A percentile compares a stretch with the other conserved stretches of the same genome.
Evolutionary conservation across 2,797 vertebrate species (phyloP).

Genomic region (Acridotheres tristis): DNA sequence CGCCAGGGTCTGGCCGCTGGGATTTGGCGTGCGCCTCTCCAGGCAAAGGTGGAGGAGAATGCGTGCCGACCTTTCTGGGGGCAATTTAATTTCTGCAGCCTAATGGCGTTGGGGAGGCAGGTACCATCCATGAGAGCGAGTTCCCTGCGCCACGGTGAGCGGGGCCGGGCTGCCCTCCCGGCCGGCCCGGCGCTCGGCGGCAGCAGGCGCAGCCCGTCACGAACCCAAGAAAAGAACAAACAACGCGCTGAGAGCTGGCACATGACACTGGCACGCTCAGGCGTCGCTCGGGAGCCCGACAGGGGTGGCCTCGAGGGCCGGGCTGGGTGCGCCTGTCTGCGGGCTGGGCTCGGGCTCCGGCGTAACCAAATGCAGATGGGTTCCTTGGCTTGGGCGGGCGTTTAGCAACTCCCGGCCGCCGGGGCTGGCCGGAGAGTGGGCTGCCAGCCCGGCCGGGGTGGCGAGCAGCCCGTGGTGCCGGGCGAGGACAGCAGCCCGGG

Average conservation of each 20-base stretch:
- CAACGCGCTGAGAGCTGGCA: background rate
- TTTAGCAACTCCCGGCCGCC: background rate
- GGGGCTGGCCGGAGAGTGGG: background rate
- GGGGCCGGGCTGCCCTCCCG: background rate
- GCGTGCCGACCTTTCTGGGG: conserved; percentile 42
- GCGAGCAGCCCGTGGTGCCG: background rate
- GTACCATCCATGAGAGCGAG: conserved; percentile 50
- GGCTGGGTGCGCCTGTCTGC: background rate
- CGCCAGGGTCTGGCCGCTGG: background rate
- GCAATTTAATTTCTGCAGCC: conserved; percentile 58
- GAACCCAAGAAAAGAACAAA: accelerated
- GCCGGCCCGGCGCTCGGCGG: background rate
- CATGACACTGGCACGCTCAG: background rate
- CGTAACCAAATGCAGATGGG: background rate
- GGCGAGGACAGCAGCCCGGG: background rate
- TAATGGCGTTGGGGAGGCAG: conserved; percentile 41
- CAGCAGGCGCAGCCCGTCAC: accelerated
- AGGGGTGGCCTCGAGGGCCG: background rate
- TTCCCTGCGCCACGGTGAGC: background rate
- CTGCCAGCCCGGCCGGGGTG: background rate
- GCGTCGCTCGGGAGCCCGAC: background rate
- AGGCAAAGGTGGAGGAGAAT: conserved; percentile 29
- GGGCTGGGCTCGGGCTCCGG: background rate
- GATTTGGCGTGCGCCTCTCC: conserved; percentile 46
- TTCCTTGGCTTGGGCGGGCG: background rate